phyloP scores from a whole-genome alignment of 2,113 vertebrate genomes.

The Rhizomys pruinosus region DNA sequence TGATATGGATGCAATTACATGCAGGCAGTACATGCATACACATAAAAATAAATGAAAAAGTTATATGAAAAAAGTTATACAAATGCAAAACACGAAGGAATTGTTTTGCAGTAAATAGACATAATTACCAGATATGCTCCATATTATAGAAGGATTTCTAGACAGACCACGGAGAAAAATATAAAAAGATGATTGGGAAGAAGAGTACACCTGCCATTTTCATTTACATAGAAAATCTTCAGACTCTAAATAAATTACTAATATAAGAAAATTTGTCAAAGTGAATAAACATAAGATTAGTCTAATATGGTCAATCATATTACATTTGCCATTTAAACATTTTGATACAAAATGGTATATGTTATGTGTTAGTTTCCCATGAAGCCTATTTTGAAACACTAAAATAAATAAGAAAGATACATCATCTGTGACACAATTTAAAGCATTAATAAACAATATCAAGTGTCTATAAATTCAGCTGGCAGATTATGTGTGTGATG shows the following conservation, averaged over 20 bases:
- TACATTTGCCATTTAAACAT: background rate
- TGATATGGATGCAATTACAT: too few species aligned
- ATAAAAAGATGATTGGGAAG: background rate
- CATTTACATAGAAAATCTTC: background rate
- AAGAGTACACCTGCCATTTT: background rate
- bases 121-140: background rate
- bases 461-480: background rate
- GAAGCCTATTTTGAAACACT: background rate
- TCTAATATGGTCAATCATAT: background rate
- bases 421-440: background rate
- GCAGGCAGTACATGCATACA: too few species aligned
- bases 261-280: background rate
- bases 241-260: background rate
- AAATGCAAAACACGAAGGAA: background rate
- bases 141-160: background rate
- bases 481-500: background rate
- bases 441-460: background rate
- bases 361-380: background rate
- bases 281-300: background rate
- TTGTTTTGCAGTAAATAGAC: background rate
- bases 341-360: slow-evolving; percentile 6
- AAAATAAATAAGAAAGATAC: background rate
- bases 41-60: too few species aligned
- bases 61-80: too few species aligned
- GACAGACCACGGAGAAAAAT: background rate